These are phyloP conservation scores for Xylota sylvarum DNA, from an alignment of 2,888 invertebrate genomes.

Conservation along the genomic window DNA sequence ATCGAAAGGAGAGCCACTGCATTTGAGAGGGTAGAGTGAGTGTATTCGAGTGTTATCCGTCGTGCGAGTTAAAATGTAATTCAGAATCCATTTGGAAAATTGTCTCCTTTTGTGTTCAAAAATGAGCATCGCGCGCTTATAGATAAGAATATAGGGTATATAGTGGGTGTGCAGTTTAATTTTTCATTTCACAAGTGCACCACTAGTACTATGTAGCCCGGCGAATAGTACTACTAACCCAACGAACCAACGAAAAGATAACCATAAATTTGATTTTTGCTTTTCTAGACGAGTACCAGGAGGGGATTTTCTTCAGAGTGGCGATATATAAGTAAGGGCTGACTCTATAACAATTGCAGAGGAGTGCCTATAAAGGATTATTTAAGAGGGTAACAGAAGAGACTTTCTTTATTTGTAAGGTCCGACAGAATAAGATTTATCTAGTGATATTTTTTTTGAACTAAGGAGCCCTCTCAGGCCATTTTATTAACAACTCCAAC, in stretches of 20 bases:
- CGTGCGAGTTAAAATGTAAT: slow-evolving; percentile 68
- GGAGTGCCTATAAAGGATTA: neutral
- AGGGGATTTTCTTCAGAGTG: neutral
- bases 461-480: neutral
- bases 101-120: slow-evolving; percentile 51
- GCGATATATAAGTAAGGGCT: too few relatives aligned
- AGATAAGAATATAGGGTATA: slow-evolving; percentile 12
- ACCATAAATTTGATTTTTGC: slow-evolving; percentile 43
- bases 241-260: slow-evolving; percentile 17
- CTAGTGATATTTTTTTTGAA: neutral
- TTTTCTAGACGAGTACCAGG: slow-evolving; percentile 22
- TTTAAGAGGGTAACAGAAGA: neutral
- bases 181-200: slow-evolving; percentile 55
- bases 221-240: slow-evolving; percentile 24
- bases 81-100: slow-evolving; percentile 72
- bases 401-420: neutral
- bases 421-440: neutral
- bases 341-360: neutral
- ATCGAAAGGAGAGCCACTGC: neutral
- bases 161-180: slow-evolving; percentile 42
- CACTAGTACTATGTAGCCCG: too few relatives aligned
- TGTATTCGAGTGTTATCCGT: slow-evolving; percentile 54
- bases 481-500: neutral
- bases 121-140: slow-evolving; percentile 45
- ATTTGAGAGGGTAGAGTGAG: slow-evolving; percentile 24